Percentiles rank a stretch among this genome's conserved stretches.
These are phyloP conservation scores for Cryptotis parvus DNA, from an alignment of 2,113 vertebrate genomes.

Conservation along the genomic window DNA sequence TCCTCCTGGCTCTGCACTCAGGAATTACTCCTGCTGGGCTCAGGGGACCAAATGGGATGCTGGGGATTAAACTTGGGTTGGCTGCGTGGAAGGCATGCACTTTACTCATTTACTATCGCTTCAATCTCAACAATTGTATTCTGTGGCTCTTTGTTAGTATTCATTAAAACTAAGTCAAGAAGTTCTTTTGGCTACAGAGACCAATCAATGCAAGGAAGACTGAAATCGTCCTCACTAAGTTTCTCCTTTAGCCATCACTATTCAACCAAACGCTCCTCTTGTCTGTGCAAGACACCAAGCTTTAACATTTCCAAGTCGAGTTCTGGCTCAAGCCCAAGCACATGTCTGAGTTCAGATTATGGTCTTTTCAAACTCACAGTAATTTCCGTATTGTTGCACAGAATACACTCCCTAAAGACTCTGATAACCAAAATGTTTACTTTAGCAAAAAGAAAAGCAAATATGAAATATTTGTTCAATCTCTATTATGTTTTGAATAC, in stretches of 20 bases:
- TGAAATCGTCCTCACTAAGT: not conserved
- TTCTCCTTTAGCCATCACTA: not conserved
- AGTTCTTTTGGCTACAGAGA: not conserved
- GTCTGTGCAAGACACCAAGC: not conserved
- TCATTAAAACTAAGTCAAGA: not conserved
- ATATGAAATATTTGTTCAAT: slow-evolving; percentile 30
- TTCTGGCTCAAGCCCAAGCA: not conserved
- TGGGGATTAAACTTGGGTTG: no score
- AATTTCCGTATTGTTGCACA: slow-evolving; percentile 20
- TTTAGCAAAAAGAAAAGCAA: slow-evolving; percentile 45
- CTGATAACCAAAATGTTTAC: not conserved
- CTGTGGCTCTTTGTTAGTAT: not conserved
- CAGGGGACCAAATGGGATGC: no score
- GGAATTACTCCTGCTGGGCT: no score
- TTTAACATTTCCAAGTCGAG: slow-evolving; percentile 39
- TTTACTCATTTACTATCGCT: no score
- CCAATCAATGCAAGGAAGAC: not conserved
- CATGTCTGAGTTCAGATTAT: not conserved
- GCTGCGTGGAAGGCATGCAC: no score
- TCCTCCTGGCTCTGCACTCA: no score
- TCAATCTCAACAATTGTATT: no score
- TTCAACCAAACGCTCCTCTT: slow-evolving; percentile 26
- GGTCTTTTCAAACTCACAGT: not conserved
- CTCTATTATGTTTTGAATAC: slow-evolving; percentile 33
- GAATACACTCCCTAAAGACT: slow-evolving; percentile 9